Conservation (phyloP, 1,140 invertebrate genomes). For the Bilobella aurantiaca region DNA sequence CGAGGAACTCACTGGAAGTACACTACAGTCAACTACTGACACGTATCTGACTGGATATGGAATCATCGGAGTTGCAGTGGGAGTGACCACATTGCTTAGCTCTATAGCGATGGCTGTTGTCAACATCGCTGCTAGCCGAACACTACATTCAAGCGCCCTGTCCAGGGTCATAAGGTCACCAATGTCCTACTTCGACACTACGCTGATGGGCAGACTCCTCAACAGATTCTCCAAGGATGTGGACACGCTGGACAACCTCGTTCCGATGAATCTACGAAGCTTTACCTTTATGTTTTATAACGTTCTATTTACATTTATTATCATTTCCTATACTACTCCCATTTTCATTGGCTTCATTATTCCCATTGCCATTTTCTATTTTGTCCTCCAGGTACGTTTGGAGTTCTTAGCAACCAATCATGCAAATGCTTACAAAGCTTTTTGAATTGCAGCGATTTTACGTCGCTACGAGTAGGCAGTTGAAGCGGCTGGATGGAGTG, state of each 20-base stretch:
- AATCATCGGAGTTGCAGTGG: conserved; percentile 71
- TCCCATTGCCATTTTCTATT: conserved; percentile 79
- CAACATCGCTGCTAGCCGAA: conserved; percentile 24
- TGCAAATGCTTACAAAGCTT: not conserved
- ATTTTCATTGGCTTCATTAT: conserved; percentile 70
- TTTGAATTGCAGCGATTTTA: conserved; percentile 48
- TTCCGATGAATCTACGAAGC: conserved; percentile 23
- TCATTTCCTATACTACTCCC: conserved; percentile 81
- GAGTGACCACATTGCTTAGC: conserved; percentile 75
- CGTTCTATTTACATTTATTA: conserved; percentile 63
- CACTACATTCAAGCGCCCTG: conserved; percentile 42
- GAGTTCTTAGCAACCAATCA: conserved; percentile 2
- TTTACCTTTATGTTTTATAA: conserved; percentile 31
- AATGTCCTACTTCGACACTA: conserved; percentile 72
- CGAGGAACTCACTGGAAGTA: conserved; percentile 41
- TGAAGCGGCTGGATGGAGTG: conserved; percentile 52
- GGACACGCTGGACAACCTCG: conserved; percentile 43
- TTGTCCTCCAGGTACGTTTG: conserved; percentile 69
- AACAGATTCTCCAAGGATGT: conserved; percentile 78
- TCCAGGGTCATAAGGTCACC: conserved; percentile 40
- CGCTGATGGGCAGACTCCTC: conserved; percentile 68
- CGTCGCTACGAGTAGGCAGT: conserved; percentile 50
- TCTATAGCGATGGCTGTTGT: conserved; percentile 24
- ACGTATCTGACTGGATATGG: conserved; percentile 81
- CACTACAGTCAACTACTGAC: conserved; percentile 51